Percentiles rank a stretch among this genome's conserved stretches.
phyloP scores from a whole-genome alignment of 2,888 invertebrate genomes.

The Petrophora chlorosata region DNA sequence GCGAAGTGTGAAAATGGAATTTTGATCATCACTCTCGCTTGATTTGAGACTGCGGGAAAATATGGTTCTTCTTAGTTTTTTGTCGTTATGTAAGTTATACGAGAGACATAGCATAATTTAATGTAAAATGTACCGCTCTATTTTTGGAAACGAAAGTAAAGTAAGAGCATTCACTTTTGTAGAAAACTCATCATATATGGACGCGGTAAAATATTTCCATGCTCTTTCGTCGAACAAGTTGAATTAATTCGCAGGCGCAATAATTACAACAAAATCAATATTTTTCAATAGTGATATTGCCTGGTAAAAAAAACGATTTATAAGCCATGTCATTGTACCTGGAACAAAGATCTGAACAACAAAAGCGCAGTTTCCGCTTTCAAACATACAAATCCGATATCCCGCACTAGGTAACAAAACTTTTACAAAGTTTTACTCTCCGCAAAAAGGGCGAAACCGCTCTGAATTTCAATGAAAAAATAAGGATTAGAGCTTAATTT shows the following conservation, averaged over 20 bases:
- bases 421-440: constrained; percentile 29
- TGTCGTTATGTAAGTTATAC: not conserved
- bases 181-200: too few relatives aligned
- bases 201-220: too few relatives aligned
- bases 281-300: too few relatives aligned
- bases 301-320: too few relatives aligned
- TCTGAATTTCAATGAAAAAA: constrained; percentile 54
- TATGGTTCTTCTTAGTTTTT: not conserved
- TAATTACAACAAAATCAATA: not conserved
- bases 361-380: not conserved
- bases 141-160: too few relatives aligned
- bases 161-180: too few relatives aligned
- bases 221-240: too few relatives aligned
- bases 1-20: constrained; percentile 35
- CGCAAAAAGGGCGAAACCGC: constrained; percentile 36
- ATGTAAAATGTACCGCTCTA: too few relatives aligned
- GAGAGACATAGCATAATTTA: too few relatives aligned
- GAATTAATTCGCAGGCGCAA: too few relatives aligned
- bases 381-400: constrained; percentile 27
- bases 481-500: constrained; percentile 63
- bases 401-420: constrained; percentile 18
- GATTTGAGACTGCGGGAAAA: constrained; percentile 9
- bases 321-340: too few relatives aligned
- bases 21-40: constrained; percentile 30
- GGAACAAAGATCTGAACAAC: not conserved